Base-by-base conservation (phyloP, 2,888 invertebrate genomes). In the Hypercompe scribonia region DNA sequence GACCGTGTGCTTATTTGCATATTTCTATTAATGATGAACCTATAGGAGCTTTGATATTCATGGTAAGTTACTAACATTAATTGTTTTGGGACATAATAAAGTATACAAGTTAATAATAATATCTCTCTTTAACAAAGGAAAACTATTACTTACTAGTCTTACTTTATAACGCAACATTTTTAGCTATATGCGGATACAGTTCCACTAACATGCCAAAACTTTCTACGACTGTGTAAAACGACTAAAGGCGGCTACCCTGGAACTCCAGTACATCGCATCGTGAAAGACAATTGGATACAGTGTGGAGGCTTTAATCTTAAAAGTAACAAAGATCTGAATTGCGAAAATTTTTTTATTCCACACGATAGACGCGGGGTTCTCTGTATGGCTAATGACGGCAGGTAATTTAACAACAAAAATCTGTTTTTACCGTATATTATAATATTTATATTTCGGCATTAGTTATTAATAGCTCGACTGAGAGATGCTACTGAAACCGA, bases 221-320 rank as follows among this genome's bases (percentile, higher is more conserved):
- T 97, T 84, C 86, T 96, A 39, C 95, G 95, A 33, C 92, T 96
- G 31, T 97, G 97, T 85, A 91, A 90, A 65, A 88, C 88, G 8
- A 92, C 82, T 65, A 91, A 83, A 50, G 93, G 95, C 10, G 96
- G 96, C 13, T 97, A 96, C 87, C 87, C 92, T 42, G 96, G 96
- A 68, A 96, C 96, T 0, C 94, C 96, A 2, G 92, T 97, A 36
- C 97, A 97, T 85, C 95, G 97, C 72, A 96, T 97, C 67, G 97
- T 97, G 24, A 96, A 96, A 84, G 96, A 96, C 78, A 96, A 97
- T 70, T 98, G 97, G 97, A 96, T 97, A 58, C 97, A 97, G 87
- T 96, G 97, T 72, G 97, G 97, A 42, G 96, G 96, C 1, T 96
- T 87, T 78, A 91, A 92, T 3, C 81, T 96, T 28, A 91, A 94